Conservation (phyloP, 2,888 invertebrate species). For the Pachycephus smyrnensis region DNA sequence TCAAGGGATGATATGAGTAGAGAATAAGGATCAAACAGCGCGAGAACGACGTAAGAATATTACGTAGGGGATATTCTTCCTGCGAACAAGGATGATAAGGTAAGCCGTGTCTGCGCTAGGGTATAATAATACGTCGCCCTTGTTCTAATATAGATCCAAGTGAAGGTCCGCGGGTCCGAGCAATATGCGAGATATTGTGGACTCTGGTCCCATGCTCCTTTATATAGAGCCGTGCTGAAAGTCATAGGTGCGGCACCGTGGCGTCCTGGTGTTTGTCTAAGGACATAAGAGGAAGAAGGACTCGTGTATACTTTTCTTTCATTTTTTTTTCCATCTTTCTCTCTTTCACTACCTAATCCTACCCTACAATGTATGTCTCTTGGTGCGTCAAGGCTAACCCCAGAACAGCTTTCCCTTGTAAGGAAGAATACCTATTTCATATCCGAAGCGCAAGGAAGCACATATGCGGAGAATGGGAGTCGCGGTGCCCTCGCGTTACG, state of each 20-base stretch:
- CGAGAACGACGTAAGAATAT: not conserved
- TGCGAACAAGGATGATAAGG: not conserved
- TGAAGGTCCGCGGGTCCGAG: slow-evolving; percentile 13
- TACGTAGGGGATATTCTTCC: not conserved
- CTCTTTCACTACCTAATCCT: not conserved
- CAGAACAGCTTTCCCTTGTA: not conserved
- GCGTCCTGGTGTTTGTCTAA: slow-evolving; percentile 28
- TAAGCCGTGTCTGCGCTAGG: not conserved
- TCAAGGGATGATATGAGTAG: not conserved
- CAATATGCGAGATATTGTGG: slow-evolving; percentile 25
- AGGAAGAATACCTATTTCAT: not conserved
- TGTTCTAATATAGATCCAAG: slow-evolving; percentile 16
- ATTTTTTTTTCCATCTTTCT: not conserved
- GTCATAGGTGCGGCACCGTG: slow-evolving; percentile 32
- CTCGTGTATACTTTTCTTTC: not conserved
- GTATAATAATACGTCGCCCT: not conserved
- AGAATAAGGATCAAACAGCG: not conserved
- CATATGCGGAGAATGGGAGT: slow-evolving; percentile 37
- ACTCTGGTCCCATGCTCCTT: slow-evolving; percentile 20
- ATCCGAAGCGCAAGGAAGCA: not conserved
- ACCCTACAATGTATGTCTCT: not conserved
- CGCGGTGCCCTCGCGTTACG: slow-evolving; percentile 41
- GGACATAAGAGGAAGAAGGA: not conserved
- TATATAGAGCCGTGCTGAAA: slow-evolving; percentile 24
- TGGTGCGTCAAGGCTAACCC: not conserved